Conservation (phyloP, 2,888 invertebrate genomes). For the Sylvicola cinctus region DNA sequence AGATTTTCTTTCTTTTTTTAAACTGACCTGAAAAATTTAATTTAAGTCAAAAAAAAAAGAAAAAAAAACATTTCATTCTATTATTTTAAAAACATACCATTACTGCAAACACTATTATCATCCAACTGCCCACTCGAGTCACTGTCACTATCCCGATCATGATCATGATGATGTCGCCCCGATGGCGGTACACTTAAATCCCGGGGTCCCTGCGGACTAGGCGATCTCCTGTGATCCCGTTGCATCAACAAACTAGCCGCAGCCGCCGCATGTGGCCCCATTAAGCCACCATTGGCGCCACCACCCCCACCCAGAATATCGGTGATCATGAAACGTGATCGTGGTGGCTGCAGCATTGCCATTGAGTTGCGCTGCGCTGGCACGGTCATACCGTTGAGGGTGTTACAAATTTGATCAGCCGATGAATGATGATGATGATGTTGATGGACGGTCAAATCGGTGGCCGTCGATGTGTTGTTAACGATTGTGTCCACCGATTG, state of each 20-base stretch:
- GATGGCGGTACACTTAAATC: constrained; percentile 15
- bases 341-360: constrained; percentile 41
- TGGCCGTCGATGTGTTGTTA: constrained; percentile 19
- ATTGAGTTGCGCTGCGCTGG: constrained; percentile 25
- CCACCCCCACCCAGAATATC: constrained; percentile 52
- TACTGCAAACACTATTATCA: constrained; percentile 14
- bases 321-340: constrained; percentile 77
- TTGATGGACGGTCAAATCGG: constrained; percentile 16
- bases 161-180: constrained; percentile 14
- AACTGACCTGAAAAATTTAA: no score
- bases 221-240: constrained; percentile 21
- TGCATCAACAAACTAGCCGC: constrained; percentile 5
- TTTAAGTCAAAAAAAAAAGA: no score
- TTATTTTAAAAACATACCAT: constrained; percentile 8
- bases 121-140: constrained; percentile 22
- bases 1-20: no score
- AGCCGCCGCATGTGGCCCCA: neutral
- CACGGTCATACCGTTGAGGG: constrained; percentile 29
- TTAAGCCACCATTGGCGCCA: constrained; percentile 1
- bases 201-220: constrained; percentile 18
- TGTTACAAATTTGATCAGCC: no score
- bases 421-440: constrained; percentile 7
- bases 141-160: constrained; percentile 23
- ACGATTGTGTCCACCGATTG: constrained; percentile 13
- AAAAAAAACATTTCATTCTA: no score